phyloP scores from a whole-genome alignment of 35 echinoderm and acorn worm species.

The Ptychodera flava region DNA sequence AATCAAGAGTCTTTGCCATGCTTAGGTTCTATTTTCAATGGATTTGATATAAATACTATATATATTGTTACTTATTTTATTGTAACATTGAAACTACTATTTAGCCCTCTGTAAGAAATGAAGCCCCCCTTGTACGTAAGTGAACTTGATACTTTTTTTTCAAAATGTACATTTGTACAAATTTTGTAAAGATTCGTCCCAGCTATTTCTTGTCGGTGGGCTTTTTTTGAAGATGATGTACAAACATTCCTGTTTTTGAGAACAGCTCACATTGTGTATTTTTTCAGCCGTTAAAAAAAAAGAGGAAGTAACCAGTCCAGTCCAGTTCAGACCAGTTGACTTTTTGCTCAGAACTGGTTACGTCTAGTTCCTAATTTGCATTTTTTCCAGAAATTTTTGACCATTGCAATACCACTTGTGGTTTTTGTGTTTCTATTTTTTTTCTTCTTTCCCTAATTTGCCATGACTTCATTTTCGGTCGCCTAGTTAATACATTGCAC shows the following conservation, averaged over 20 bases:
- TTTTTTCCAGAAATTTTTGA: background rate
- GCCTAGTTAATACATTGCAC: background rate
- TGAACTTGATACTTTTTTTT: background rate
- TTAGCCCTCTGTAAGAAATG: background rate
- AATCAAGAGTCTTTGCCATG: background rate
- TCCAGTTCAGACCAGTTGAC: background rate
- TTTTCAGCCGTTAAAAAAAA: background rate
- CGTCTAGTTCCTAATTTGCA: background rate
- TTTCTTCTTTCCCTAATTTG: background rate
- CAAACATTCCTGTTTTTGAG: background rate
- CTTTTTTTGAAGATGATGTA: constrained; percentile 1
- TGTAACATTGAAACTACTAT: background rate
- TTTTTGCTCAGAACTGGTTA: background rate
- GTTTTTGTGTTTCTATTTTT: background rate
- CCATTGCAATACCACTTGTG: background rate
- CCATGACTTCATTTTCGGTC: no score
- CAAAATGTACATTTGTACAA: constrained; percentile 2
- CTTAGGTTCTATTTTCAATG: background rate
- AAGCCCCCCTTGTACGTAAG: background rate
- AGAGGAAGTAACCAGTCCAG: background rate
- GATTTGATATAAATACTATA: background rate
- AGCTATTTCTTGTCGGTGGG: background rate
- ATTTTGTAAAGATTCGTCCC: constrained; percentile 1
- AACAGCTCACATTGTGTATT: constrained; percentile 1
- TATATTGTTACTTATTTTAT: background rate